A percentile compares a stretch with the other conserved stretches of the same genome.
phyloP scores from a whole-genome alignment of 2,797 vertebrate species.

The Coregonus sp. region DNA sequence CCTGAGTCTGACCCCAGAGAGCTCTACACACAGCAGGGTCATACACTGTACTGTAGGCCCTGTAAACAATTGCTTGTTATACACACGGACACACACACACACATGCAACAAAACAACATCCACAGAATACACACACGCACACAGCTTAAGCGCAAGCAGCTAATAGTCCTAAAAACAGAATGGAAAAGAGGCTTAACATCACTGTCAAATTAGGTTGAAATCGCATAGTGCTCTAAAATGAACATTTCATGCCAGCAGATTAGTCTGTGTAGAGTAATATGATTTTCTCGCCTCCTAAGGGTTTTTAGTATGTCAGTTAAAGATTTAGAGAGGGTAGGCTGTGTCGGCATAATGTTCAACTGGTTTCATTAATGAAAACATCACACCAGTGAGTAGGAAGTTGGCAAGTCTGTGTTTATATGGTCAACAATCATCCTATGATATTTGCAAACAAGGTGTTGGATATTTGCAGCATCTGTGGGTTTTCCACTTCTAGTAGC shows the following conservation, averaged over 20 bases:
- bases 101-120: no score
- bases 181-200: not conserved
- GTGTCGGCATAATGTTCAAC: not conserved
- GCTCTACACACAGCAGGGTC: no score
- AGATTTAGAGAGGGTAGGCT: not conserved
- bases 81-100: not conserved
- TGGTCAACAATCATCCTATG: not conserved
- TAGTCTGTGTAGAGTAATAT: not conserved
- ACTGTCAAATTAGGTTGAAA: not conserved
- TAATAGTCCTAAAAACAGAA: not conserved
- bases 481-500: not conserved
- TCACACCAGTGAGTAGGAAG: not conserved
- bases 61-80: no score
- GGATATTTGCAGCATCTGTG: not conserved
- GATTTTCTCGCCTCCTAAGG: slow-evolving; percentile 1
- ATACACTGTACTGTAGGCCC: no score
- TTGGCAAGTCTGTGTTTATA: not conserved
- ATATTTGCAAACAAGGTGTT: not conserved
- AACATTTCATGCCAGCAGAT: slow-evolving; percentile 2
- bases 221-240: not conserved
- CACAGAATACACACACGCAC: not conserved
- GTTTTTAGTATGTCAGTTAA: not conserved
- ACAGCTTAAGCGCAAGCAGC: not conserved
- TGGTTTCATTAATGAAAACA: not conserved
- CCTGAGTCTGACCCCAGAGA: no score